A percentile compares a stretch with the other conserved stretches of the same genome.
These are phyloP conservation scores for Acromyrmex heyeri DNA, from an alignment of 1,140 invertebrate genomes.

Conservation along the genomic window DNA sequence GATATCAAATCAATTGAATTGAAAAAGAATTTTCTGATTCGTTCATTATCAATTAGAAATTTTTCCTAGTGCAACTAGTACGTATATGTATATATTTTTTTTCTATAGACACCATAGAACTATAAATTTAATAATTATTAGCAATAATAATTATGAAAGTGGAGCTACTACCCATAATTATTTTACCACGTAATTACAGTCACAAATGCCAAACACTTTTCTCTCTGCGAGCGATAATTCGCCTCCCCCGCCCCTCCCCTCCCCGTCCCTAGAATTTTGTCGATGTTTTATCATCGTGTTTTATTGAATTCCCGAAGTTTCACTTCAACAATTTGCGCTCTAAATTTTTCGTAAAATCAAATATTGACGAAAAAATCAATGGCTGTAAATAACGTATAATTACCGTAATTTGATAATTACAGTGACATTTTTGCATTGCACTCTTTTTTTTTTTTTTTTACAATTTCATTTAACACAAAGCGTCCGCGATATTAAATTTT, in stretches of 20 bases:
- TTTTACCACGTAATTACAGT: too few relatives aligned
- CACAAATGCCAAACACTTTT: too few relatives aligned
- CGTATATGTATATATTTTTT: too few relatives aligned
- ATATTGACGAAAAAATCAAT: neutral
- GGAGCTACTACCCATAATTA: too few relatives aligned
- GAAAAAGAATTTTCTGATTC: too few relatives aligned
- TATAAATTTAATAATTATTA: too few relatives aligned
- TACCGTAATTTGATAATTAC: neutral
- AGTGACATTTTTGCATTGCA: neutral
- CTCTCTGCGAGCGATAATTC: neutral
- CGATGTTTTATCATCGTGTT: neutral
- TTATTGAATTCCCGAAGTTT: slow-evolving; percentile 17
- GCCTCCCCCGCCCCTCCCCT: too few relatives aligned
- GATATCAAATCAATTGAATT: too few relatives aligned
- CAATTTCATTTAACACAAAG: neutral
- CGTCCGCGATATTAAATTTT: slow-evolving; percentile 2
- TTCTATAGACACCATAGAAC: too few relatives aligned
- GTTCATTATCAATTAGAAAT: too few relatives aligned
- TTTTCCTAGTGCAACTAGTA: too few relatives aligned
- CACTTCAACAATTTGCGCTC: neutral
- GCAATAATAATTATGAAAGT: too few relatives aligned
- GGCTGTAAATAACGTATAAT: neutral
- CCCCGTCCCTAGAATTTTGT: neutral
- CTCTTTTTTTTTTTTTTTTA: neutral
- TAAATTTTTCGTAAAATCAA: slow-evolving; percentile 4